Percentiles rank a stretch among this genome's conserved stretches.
Conservation (phyloP, 2,113 vertebrate species). For the Delphinapterus leucas region DNA sequence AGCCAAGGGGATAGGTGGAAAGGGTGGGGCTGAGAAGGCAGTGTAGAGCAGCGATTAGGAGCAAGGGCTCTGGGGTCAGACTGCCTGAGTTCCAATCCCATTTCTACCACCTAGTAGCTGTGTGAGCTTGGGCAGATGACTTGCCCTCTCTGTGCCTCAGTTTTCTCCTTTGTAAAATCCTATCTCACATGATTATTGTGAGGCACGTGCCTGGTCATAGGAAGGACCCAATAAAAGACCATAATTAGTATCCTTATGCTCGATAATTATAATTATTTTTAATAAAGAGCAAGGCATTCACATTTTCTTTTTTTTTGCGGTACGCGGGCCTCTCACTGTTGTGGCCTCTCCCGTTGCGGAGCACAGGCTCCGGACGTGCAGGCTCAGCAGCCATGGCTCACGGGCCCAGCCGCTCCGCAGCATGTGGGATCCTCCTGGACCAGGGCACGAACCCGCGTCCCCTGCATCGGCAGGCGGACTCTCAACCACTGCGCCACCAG, state of each 20-base stretch:
- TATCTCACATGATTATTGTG: rapidly evolving
- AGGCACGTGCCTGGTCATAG: not conserved
- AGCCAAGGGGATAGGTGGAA: not conserved
- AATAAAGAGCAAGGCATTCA: not conserved
- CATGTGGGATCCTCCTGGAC: no score
- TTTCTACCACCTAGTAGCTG: not conserved
- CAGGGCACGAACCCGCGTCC: no score
- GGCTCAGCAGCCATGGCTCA: no score
- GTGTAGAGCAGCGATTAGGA: not conserved
- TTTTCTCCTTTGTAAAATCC: not conserved
- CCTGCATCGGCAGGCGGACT: no score
- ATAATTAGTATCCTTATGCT: not conserved
- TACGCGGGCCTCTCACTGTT: no score
- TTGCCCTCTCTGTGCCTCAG: not conserved
- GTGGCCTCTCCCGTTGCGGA: no score
- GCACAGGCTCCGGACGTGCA: no score
- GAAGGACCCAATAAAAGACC: not conserved
- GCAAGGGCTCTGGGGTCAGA: not conserved
- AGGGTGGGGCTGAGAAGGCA: not conserved
- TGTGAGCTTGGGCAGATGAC: not conserved
- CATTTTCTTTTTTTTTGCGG: not conserved
- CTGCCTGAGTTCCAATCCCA: no score
- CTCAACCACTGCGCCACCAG: no score
- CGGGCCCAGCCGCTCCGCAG: no score
- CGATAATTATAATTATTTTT: not conserved